phyloP scores from a whole-genome alignment of 1,140 invertebrate genomes.

The Laupala kohalensis region DNA sequence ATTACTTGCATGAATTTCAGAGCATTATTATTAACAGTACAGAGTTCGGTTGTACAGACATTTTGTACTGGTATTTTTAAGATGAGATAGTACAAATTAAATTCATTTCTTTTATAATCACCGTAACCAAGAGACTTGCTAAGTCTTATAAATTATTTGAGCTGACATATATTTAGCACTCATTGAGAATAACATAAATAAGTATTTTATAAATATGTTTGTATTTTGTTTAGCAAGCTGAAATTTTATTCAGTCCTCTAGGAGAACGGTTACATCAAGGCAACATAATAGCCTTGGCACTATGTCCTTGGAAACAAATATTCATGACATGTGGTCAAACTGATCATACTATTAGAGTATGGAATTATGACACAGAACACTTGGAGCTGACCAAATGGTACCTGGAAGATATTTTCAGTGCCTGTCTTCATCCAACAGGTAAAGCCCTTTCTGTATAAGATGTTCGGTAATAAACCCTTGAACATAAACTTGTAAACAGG shows the following conservation, averaged over 20 bases:
- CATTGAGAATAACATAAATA: not conserved
- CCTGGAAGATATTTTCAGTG: slow-evolving; percentile 61
- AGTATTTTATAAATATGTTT: not conserved
- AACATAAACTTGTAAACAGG: too few relatives aligned
- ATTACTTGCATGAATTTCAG: too few relatives aligned
- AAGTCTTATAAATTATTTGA: not conserved
- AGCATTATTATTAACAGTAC: too few relatives aligned
- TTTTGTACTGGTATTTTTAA: too few relatives aligned
- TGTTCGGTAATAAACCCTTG: not conserved
- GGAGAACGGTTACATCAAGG: slow-evolving; percentile 69
- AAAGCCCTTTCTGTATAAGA: not conserved
- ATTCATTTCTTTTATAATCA: too few relatives aligned
- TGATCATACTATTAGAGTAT: slow-evolving; percentile 72
- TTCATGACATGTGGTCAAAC: slow-evolving; percentile 67
- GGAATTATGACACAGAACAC: slow-evolving; percentile 73
- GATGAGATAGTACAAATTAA: too few relatives aligned
- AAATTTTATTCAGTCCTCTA: slow-evolving; percentile 31
- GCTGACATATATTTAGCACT: not conserved
- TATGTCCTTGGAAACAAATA: slow-evolving; percentile 78
- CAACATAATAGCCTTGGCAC: slow-evolving; percentile 57
- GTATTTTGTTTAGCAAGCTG: not conserved
- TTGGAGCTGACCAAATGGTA: slow-evolving; percentile 70
- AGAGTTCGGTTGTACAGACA: too few relatives aligned
- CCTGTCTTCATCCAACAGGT: slow-evolving; percentile 64
- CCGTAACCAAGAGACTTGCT: too few relatives aligned